These are phyloP conservation scores for Pandemis cinnamomeana DNA, from an alignment of 2,888 invertebrate species.

Conservation along the genomic window DNA sequence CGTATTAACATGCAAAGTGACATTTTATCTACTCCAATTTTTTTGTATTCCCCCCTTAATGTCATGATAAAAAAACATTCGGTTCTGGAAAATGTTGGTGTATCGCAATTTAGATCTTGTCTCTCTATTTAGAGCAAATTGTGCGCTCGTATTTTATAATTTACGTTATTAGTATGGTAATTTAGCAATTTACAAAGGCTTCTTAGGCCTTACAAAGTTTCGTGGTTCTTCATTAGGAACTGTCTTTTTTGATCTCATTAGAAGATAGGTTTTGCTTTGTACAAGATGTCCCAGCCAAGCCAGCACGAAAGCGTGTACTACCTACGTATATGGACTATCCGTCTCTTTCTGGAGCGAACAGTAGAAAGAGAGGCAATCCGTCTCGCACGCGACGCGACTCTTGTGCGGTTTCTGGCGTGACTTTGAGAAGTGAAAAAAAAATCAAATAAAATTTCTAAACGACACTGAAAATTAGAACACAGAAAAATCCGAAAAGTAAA, in stretches of 20 bases:
- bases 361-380: too few relatives aligned
- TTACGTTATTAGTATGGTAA: not conserved
- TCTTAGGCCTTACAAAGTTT: not conserved
- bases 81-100: conserved; percentile 15
- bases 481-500: too few relatives aligned
- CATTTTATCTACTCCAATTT: conserved; percentile 34
- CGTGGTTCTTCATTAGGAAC: not conserved
- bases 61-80: conserved; percentile 30
- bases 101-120: conserved; percentile 9
- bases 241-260: not conserved
- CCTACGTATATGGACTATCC: too few relatives aligned
- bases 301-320: too few relatives aligned
- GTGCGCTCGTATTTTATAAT: not conserved
- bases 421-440: too few relatives aligned
- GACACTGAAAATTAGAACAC: too few relatives aligned
- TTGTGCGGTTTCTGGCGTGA: too few relatives aligned
- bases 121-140: conserved; percentile 1
- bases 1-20: conserved; percentile 39
- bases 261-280: not conserved
- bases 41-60: conserved; percentile 29
- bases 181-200: not conserved
- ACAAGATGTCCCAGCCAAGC: not conserved
- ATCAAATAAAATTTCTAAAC: too few relatives aligned
- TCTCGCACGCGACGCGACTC: too few relatives aligned
- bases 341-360: too few relatives aligned